Evolutionary conservation across 2,888 invertebrate genomes (phyloP).

Genomic region (Leptinotarsa peninsularis): DNA sequence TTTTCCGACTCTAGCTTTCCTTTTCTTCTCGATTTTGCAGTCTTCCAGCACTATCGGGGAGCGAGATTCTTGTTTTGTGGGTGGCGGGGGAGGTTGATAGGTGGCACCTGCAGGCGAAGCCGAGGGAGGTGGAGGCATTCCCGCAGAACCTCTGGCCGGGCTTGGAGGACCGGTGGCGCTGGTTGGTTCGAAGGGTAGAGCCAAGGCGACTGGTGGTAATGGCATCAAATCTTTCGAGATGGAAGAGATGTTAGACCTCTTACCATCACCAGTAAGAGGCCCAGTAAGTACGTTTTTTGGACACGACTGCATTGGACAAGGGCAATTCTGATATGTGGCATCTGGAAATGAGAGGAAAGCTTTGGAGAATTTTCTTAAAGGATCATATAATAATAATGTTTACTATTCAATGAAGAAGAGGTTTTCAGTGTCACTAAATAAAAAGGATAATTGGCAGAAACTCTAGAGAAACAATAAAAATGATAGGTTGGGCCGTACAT

Average conservation of each 20-base stretch:
- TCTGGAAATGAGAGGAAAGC: conserved; percentile 57
- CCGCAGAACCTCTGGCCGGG: conserved; percentile 77
- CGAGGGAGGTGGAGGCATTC: conserved; percentile 74
- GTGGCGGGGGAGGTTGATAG: conserved; percentile 62
- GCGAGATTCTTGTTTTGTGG: conserved; percentile 53
- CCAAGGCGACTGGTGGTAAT: conserved; percentile 67
- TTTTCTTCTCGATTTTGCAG: conserved; percentile 61
- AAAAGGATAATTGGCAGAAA: too few relatives aligned
- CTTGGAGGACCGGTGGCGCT: conserved; percentile 74
- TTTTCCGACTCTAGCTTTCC: conserved; percentile 73
- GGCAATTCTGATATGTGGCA: conserved; percentile 77
- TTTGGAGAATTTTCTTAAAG: too few relatives aligned
- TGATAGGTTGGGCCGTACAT: too few relatives aligned
- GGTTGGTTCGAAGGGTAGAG: conserved; percentile 67
- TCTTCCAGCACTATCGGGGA: conserved; percentile 51
- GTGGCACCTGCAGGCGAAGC: conserved; percentile 68
- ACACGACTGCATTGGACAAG: conserved; percentile 94
- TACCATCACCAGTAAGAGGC: conserved; percentile 97
- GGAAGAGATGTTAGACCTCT: conserved; percentile 69
- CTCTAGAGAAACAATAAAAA: too few relatives aligned
- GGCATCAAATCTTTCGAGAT: conserved; percentile 65
- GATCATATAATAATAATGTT: too few relatives aligned
- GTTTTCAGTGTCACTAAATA: too few relatives aligned
- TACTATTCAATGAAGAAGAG: too few relatives aligned
- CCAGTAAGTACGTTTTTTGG: conserved; percentile 99